A percentile compares a stretch with the other conserved stretches of the same genome.
These are phyloP conservation scores for Myotis lucifugus DNA, from an alignment of 2,113 vertebrate genomes.

Conservation along the genomic window DNA sequence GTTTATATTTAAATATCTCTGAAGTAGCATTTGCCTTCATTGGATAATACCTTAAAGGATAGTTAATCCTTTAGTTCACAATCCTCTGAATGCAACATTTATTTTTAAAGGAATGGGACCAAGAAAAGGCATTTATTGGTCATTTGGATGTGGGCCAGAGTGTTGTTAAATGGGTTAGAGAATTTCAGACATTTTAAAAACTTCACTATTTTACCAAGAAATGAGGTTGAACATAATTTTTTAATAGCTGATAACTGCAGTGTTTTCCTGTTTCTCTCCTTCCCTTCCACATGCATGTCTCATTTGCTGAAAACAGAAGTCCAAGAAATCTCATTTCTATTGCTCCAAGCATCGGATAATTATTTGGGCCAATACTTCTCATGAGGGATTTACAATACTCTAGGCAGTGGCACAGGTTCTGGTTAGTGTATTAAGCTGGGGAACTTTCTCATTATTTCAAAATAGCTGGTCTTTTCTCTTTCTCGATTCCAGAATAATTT, in stretches of 20 bases:
- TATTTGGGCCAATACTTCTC: constrained; percentile 58
- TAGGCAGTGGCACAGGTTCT: background rate
- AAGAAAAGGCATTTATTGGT: background rate
- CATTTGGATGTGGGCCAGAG: background rate
- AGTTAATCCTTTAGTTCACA: constrained; percentile 27
- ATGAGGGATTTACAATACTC: constrained; percentile 42
- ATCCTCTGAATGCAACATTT: constrained; percentile 19
- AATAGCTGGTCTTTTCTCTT: constrained; percentile 39
- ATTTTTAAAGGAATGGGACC: background rate
- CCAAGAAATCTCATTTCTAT: constrained; percentile 42
- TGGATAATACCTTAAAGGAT: background rate
- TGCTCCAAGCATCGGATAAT: constrained; percentile 43
- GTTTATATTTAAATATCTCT: constrained; percentile 34
- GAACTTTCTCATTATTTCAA: constrained; percentile 61
- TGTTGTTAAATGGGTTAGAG: background rate
- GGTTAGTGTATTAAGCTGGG: background rate
- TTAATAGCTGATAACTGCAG: background rate
- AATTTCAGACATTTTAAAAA: background rate
- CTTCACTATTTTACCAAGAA: constrained; percentile 3
- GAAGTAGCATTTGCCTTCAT: background rate
- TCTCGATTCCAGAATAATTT: constrained; percentile 63
- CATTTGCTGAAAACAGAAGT: constrained; percentile 41
- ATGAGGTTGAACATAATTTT: background rate
- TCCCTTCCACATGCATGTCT: background rate
- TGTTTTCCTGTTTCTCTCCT: background rate